Evolutionary conservation across 2,797 vertebrate species (phyloP), one percentile per base, ranked within the genome.

Genomic region (Malacoctenus gilli): DNA sequence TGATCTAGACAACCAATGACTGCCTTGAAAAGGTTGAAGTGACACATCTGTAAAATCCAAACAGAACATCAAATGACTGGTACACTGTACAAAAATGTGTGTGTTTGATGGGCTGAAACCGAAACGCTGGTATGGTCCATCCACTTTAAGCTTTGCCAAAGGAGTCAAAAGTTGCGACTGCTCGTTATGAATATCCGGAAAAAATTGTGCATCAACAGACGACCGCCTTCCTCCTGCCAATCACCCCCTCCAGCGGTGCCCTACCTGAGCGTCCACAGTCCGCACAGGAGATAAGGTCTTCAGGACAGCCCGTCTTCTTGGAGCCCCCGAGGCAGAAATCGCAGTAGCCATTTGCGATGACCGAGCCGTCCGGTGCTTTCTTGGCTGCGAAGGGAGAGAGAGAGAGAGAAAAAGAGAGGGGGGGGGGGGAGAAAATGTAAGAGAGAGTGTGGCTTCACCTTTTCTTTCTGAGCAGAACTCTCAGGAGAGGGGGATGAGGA

Each of bases 321-420:
- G 94, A 95, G 77, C 95, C 95, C 36, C 95, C 95, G 46, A 97
- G 91, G 80, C 95, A 97, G 91, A 97, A 97, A 89, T 97, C 95
- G 68, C 95, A 97, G 90, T 96, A 96, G 77, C 94, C 95, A 9
- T 95, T 97, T 70, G 95, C 94, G 65, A 96, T 96, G 84, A 95
- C 95, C 0, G 94, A 94, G 69, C 95, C 95, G 0, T 96, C 95
- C 3, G 95, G 89, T 1, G 95, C 95, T 92, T 96, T 95, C 88
- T 95, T 95, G 86, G 95, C 95, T 96, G 90, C 14, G 41, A 47
- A 52, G 43, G 44, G 39, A 54, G 38, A n/a, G n/a, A n/a, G n/a
- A n/a, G n/a, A n/a, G 53, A 23, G 25, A 62, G 32, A 68, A 72
- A 59, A 55, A 41, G 72, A n/a, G 62, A 23, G 38, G 9, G 23